Percentiles rank a stretch among this genome's conserved stretches.
Conservation (phyloP, 2,888 invertebrate species). For the Idaea biselata region DNA sequence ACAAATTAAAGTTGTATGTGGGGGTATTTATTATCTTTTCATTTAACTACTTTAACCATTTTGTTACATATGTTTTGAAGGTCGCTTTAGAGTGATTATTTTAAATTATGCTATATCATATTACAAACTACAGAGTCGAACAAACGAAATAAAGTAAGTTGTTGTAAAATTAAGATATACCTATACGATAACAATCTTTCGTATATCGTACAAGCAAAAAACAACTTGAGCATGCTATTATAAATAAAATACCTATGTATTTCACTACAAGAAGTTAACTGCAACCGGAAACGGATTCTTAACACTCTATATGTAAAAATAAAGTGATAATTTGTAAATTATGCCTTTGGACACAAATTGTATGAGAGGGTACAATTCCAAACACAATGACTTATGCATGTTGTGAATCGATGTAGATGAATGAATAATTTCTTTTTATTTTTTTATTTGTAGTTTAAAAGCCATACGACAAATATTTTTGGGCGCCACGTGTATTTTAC, state of each 20-base stretch:
- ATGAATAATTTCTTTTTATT: no score
- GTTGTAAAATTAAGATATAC: background rate
- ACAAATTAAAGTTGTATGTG: constrained; percentile 56
- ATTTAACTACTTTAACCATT: constrained; percentile 28
- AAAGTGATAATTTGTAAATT: constrained; percentile 77
- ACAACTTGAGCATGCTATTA: background rate
- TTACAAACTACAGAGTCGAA: background rate
- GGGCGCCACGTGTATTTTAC: no score
- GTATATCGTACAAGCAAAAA: no score
- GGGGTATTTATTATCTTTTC: constrained; percentile 35
- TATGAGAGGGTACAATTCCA: constrained; percentile 42
- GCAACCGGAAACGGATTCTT: constrained; percentile 16
- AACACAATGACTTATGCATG: constrained; percentile 18
- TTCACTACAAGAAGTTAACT: background rate
- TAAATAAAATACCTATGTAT: background rate
- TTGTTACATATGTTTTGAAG: background rate
- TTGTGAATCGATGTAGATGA: constrained; percentile 14
- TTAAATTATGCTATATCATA: constrained; percentile 1
- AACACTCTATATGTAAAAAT: constrained; percentile 38
- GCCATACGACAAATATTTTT: no score
- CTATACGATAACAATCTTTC: no score
- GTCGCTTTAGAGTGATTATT: background rate
- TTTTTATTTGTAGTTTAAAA: no score
- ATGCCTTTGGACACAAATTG: constrained; percentile 56
- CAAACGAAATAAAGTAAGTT: background rate